Conservation (phyloP, 1,140 invertebrate genomes). For the Conus ventricosus region DNA sequence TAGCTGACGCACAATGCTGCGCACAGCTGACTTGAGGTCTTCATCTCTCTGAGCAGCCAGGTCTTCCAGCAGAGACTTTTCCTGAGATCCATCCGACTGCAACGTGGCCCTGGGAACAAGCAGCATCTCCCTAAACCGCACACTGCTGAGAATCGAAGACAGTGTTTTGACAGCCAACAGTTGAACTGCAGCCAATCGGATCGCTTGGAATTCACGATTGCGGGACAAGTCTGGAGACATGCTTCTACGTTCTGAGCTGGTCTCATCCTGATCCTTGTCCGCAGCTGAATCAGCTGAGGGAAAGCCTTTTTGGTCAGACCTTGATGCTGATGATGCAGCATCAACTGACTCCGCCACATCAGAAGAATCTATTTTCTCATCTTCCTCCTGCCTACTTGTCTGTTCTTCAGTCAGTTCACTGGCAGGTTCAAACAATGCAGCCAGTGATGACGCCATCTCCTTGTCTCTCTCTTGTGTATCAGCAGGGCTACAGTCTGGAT, state of each 20-base stretch:
- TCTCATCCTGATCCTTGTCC: slow-evolving; percentile 6
- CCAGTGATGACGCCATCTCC: neutral
- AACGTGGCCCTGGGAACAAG: slow-evolving; percentile 75
- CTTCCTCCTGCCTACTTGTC: neutral
- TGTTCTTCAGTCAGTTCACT: neutral
- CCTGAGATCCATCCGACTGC: slow-evolving; percentile 56
- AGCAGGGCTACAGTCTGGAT: neutral
- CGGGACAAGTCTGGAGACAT: slow-evolving; percentile 1
- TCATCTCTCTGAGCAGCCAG: slow-evolving; percentile 74
- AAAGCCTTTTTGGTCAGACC: neutral
- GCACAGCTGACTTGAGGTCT: slow-evolving; percentile 66
- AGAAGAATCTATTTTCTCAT: neutral
- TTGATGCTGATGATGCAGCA: neutral
- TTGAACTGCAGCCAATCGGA: slow-evolving; percentile 74
- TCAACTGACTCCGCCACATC: neutral
- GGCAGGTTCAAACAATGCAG: neutral
- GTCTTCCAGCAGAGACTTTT: slow-evolving; percentile 62
- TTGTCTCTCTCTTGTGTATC: neutral
- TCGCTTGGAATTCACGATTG: slow-evolving; percentile 50
- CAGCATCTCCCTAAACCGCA: slow-evolving; percentile 78
- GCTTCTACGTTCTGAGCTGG: neutral
- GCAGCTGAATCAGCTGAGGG: neutral
- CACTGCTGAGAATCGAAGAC: slow-evolving; percentile 74
- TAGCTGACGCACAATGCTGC: slow-evolving; percentile 70
- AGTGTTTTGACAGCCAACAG: slow-evolving; percentile 79